Evolutionary conservation across 1,140 invertebrate genomes (phyloP), one percentile per base, ranked within the genome.

Genomic region (Cyphomyrmex costatus): DNA sequence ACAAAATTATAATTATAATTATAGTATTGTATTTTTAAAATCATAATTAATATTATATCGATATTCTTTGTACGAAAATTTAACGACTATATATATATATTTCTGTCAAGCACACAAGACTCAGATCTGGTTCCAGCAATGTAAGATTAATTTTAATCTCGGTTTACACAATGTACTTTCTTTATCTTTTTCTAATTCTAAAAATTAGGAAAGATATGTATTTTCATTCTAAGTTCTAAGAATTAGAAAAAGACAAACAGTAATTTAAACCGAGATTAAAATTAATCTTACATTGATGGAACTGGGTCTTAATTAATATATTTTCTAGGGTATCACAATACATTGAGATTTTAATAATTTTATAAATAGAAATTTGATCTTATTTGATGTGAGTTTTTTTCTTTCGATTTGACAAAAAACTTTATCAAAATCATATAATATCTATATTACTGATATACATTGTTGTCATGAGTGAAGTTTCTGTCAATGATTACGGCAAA

Each of bases 341-440:
- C 73, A 30, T 0, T 19, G 53, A 19, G 8, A 21, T 30, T 71
- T 60, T 30, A 24, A 42, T 42, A 8, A 53, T 80, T 80, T 63
- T 78, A 63, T 63, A 36, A 80, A 68, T 42, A 24, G 3, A 5
- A 30, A 46, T 83, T 60, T 30, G n/a, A 30, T n/a, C 49, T 74
- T 61, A 74, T 21, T 68, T 24, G n/a, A 24, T 46, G 14, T 16
- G 27, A 5, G 2, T 49, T 60, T 56, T 61, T 74, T 27, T 61
- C 24, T 83, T 61, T 33, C 8, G 36, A 30, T 21, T 74, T 24
- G 10, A 6, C 36, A 30, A 83, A 74, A 74, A 3, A 14, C 5
- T 73, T 73, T 60, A 74, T 60, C 79, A 42, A 42, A 58, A 82
- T 73, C 53, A 27, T 16, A n/a, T 68, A 61, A 74, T 74, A 83